These are phyloP conservation scores for Orcinus orca DNA, from an alignment of 2,113 vertebrate genomes.

Conservation along the genomic window DNA sequence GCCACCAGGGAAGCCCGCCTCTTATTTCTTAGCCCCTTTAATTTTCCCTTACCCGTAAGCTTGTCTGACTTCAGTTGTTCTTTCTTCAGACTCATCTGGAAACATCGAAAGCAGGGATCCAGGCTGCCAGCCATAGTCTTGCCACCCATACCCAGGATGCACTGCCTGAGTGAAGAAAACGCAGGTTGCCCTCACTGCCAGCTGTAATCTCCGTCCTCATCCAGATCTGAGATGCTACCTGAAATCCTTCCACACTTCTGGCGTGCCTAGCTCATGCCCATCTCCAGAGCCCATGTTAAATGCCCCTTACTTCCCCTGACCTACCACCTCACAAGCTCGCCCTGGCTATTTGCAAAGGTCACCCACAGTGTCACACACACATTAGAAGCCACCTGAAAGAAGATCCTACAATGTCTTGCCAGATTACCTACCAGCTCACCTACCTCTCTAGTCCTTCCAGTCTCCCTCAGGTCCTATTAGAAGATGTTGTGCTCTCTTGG, in stretches of 20 bases:
- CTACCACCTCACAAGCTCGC: not conserved
- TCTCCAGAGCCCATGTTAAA: not conserved
- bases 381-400: not conserved
- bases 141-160: no score
- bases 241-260: not conserved
- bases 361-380: not conserved
- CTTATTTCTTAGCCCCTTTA: not conserved
- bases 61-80: not conserved
- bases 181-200: no score
- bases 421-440: not conserved
- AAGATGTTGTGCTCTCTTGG: not conserved
- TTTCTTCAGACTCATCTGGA: not conserved
- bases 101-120: not conserved
- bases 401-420: not conserved
- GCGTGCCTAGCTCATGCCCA: accelerated
- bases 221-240: accelerated
- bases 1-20: no score
- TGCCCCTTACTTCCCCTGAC: not conserved
- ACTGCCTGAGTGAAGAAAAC: not conserved
- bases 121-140: not conserved
- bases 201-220: not conserved
- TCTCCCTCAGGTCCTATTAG: no score
- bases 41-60: not conserved
- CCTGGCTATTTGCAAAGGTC: not conserved
- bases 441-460: not conserved